phyloP scores from a whole-genome alignment of 1,140 invertebrate species.

The Semibalanus balanoides region DNA sequence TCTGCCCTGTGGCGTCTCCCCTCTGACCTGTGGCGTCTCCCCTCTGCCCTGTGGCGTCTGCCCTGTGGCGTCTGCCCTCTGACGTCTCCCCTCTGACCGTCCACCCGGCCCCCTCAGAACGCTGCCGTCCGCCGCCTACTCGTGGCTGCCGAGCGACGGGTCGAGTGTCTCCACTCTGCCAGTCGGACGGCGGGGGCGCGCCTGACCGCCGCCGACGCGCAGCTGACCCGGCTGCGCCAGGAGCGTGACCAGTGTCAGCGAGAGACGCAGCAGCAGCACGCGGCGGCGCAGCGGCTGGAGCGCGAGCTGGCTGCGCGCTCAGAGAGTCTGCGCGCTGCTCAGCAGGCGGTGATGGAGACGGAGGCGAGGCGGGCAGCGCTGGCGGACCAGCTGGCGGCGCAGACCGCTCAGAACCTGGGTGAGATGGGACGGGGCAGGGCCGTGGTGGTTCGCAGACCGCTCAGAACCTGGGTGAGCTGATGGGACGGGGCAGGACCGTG shows the following conservation, averaged over 20 bases:
- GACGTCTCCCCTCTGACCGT: too few species aligned
- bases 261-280: background rate
- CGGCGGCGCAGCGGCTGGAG: background rate
- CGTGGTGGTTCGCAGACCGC: too few species aligned
- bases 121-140: background rate
- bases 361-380: background rate
- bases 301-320: background rate
- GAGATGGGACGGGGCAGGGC: too few species aligned
- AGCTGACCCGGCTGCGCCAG: background rate
- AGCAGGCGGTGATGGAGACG: background rate
- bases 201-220: background rate
- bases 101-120: background rate
- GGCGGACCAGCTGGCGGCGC: background rate
- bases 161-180: background rate
- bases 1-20: too few species aligned
- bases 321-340: background rate
- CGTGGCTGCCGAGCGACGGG: background rate
- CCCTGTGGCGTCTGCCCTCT: too few species aligned
- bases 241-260: background rate
- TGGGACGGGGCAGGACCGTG: too few species aligned
- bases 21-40: too few species aligned
- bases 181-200: too few species aligned
- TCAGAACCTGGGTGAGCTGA: too few species aligned
- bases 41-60: too few species aligned
- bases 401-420: background rate